Evolutionary conservation across 2,113 vertebrate species (phyloP), one percentile per base, ranked within the genome.

Genomic region (Abramis brama): DNA sequence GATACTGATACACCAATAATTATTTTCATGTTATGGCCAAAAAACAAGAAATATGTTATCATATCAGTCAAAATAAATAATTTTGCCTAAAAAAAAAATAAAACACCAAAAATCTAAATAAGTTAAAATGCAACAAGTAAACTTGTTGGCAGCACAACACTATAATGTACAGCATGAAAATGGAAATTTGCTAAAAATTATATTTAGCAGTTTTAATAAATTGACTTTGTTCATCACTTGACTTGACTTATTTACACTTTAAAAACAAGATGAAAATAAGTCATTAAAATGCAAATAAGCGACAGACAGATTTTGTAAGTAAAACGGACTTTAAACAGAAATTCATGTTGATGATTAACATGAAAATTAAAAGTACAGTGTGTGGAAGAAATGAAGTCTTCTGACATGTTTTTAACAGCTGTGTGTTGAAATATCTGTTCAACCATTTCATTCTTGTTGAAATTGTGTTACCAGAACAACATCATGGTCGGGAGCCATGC

Each of bases 401-500:
- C 17, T 5, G 3, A 62, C 78, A 79, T 17, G 36, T 79, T 82
- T 82, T 33, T 47, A 68, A 70, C 64, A 52, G 45, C 43, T 68
- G 45, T 47, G 80, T 52, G 64, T 68, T 52, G 17, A 4, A 52
- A 52, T 66, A 66, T 50, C 60, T 47, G 17, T 30, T 50, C 8
- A 81, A 47, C 36, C 15, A 30, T 68, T 50, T 68, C 19, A 52
- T 15, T 36, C 27, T 50, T 30, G 9, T 47, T 71, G 52, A 85
- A 85, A 71, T 25, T 36, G 25, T 27, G 39, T 80, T 59, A 50
- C 66, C 71, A 83, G 71, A 30, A 36, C 73, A 83, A 68, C 36
- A 36, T 52, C 5, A 19, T 70, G 21, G 50, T 79, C n/a, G 7
- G 8, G 30, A 79, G 62, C 30, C 82, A 57, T 19, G 64, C 82